phyloP scores from a whole-genome alignment of 2,113 vertebrate genomes.

The Thunnus thynnus region DNA sequence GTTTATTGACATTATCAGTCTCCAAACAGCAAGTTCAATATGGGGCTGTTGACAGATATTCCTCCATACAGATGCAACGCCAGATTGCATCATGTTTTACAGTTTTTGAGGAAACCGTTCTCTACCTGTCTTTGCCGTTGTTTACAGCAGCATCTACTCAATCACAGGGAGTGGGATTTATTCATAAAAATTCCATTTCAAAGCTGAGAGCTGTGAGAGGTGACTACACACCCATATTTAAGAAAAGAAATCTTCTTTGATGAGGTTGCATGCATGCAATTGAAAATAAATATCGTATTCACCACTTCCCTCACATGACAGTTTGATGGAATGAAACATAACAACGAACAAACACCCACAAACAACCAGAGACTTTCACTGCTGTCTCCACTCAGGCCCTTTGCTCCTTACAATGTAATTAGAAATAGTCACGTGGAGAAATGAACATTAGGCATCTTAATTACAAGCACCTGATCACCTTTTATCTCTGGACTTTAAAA shows the following conservation, averaged over 20 bases:
- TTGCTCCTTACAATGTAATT: not conserved
- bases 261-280: no score
- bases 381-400: not conserved
- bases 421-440: not conserved
- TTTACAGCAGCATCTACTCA: not conserved
- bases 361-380: not conserved
- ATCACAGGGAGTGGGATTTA: not conserved
- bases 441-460: not conserved
- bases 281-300: no score
- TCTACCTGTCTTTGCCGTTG: not conserved
- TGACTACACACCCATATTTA: not conserved
- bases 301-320: no score
- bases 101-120: slow-evolving; percentile 19
- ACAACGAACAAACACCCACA: not conserved
- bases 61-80: not conserved
- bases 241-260: not conserved
- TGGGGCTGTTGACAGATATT: slow-evolving; percentile 1
- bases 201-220: not conserved
- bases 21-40: slow-evolving; percentile 27
- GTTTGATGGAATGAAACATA: not conserved
- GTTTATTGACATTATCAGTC: slow-evolving; percentile 16
- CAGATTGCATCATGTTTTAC: slow-evolving; percentile 19
- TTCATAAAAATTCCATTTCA: not conserved
- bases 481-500: not conserved
- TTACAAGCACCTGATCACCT: not conserved